These are phyloP conservation scores for Pegoplata infirma DNA, from an alignment of 2,888 invertebrate species.

Conservation along the genomic window DNA sequence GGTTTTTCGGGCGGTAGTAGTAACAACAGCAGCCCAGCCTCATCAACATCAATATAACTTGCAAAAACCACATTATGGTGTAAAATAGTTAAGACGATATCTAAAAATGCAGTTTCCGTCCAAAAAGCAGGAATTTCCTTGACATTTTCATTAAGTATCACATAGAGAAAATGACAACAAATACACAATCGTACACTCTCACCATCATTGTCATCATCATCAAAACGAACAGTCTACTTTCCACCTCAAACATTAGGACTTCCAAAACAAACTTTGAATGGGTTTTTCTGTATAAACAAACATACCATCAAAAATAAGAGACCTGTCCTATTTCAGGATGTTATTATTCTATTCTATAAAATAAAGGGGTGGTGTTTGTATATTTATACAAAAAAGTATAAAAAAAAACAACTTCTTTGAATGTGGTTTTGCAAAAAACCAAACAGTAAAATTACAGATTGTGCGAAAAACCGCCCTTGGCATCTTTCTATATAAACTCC, in stretches of 20 bases:
- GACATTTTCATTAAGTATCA: slow-evolving; percentile 75
- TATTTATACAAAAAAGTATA: slow-evolving; percentile 4
- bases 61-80: slow-evolving; percentile 57
- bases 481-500: slow-evolving; percentile 30
- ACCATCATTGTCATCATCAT: slow-evolving; percentile 29
- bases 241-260: slow-evolving; percentile 27
- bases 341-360: slow-evolving; percentile 36
- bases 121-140: slow-evolving; percentile 76
- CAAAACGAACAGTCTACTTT: slow-evolving; percentile 47
- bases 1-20: slow-evolving; percentile 30
- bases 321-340: slow-evolving; percentile 56
- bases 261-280: slow-evolving; percentile 36
- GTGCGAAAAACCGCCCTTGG: slow-evolving; percentile 57
- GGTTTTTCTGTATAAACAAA: neutral
- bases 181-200: slow-evolving; percentile 26
- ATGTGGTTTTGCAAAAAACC: slow-evolving; percentile 23
- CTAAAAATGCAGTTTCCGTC: slow-evolving; percentile 72
- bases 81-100: slow-evolving; percentile 75
- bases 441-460: slow-evolving; percentile 14
- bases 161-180: slow-evolving; percentile 46
- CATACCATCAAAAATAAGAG: neutral
- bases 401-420: slow-evolving; percentile 17
- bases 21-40: slow-evolving; percentile 5
- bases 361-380: slow-evolving; percentile 34
- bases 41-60: slow-evolving; percentile 9